phyloP scores from a whole-genome alignment of 2,888 invertebrate species.

The Xanthia icteritia region DNA sequence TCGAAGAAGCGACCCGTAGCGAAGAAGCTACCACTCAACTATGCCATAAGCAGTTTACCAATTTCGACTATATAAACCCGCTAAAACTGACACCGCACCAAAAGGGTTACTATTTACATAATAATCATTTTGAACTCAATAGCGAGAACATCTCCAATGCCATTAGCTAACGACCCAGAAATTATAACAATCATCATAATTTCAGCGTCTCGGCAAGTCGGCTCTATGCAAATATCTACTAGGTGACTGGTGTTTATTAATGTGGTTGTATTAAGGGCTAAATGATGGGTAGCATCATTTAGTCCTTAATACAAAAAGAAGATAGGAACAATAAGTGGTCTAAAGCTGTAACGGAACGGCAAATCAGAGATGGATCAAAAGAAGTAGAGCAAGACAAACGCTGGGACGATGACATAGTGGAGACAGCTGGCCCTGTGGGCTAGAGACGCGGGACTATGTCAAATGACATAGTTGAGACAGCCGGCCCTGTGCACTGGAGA shows the following conservation, averaged over 20 bases:
- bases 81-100: constrained; percentile 31
- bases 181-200: constrained; percentile 61
- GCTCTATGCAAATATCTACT: constrained; percentile 56
- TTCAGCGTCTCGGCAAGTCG: constrained; percentile 14
- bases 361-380: no score
- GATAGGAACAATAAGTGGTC: no score
- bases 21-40: background rate
- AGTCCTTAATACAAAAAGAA: no score
- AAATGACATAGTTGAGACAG: no score
- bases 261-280: background rate
- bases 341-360: no score
- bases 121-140: constrained; percentile 63
- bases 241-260: background rate
- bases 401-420: no score
- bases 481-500: no score
- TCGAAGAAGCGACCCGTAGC: background rate
- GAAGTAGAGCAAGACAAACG: no score
- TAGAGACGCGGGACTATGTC: no score
- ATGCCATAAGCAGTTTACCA: background rate
- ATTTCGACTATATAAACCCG: constrained; percentile 4
- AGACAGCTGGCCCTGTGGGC: no score
- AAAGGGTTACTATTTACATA: constrained; percentile 64
- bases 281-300: no score
- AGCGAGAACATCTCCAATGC: constrained; percentile 57
- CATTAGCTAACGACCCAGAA: constrained; percentile 61